phyloP scores from a whole-genome alignment of 2,888 invertebrate species.

The Zootermopsis nevadensis region DNA sequence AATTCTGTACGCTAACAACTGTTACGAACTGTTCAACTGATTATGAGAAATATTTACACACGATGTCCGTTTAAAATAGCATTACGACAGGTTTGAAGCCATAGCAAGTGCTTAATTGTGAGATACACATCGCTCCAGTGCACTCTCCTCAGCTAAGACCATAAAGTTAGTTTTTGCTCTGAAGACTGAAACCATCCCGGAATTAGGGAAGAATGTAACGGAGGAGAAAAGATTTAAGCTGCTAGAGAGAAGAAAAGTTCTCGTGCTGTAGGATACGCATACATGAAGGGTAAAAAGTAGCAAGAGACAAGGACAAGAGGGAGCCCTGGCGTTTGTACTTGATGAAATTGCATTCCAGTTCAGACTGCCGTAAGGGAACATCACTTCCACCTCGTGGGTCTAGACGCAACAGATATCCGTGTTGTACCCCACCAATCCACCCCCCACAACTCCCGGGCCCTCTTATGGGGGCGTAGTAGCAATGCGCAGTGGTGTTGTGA shows the following conservation, averaged over 20 bases:
- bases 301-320: background rate
- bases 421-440: background rate
- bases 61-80: background rate
- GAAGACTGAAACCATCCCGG: background rate
- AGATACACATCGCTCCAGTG: background rate
- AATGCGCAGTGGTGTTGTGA: constrained; percentile 1
- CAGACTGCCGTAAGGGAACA: constrained; percentile 47
- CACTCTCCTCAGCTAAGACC: background rate
- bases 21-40: too few relatives aligned
- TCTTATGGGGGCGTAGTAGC: background rate
- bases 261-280: background rate
- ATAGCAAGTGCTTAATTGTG: background rate
- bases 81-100: background rate
- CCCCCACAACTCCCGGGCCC: background rate
- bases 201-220: constrained; percentile 25
- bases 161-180: constrained; percentile 6
- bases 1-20: too few relatives aligned
- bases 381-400: constrained; percentile 48
- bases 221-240: constrained; percentile 38
- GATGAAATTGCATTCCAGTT: constrained; percentile 53
- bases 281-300: constrained; percentile 7
- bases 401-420: constrained; percentile 51
- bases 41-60: too few relatives aligned
- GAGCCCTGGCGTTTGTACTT: constrained; percentile 41
- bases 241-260: constrained; percentile 8